A percentile compares a stretch with the other conserved stretches of the same genome.
Conservation (phyloP, 2,888 invertebrate genomes). For the Drosophila melanosoma region DNA sequence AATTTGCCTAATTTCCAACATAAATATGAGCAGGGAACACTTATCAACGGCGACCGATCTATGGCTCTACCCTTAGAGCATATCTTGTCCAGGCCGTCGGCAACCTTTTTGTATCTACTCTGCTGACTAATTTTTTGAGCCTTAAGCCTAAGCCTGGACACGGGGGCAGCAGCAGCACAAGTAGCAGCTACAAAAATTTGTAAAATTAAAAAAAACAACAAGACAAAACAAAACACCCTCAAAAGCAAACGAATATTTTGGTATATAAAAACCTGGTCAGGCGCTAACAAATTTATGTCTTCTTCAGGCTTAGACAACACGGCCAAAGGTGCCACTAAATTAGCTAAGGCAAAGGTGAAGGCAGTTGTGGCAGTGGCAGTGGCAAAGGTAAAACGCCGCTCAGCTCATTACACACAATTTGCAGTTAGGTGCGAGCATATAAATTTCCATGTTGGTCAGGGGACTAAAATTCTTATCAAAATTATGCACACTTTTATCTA, state of each 20-base stretch:
- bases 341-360: constrained; percentile 35
- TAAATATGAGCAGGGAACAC: constrained; percentile 73
- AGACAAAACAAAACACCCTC: constrained; percentile 61
- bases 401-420: constrained; percentile 83
- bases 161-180: constrained; percentile 13
- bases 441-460: constrained; percentile 62
- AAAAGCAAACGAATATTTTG: constrained; percentile 43
- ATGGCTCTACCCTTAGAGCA: constrained; percentile 6
- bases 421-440: constrained; percentile 84
- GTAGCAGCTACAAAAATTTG: constrained; percentile 11
- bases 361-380: neutral
- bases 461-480: constrained; percentile 59
- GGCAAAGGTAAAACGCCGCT: constrained; percentile 70
- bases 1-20: constrained; percentile 83
- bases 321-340: constrained; percentile 73
- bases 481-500: constrained; percentile 78
- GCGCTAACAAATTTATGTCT: constrained; percentile 80
- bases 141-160: constrained; percentile 47
- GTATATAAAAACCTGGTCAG: constrained; percentile 56
- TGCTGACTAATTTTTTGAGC: constrained; percentile 58
- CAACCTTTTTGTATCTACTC: constrained; percentile 55
- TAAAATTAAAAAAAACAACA: constrained; percentile 8
- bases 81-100: constrained; percentile 45
- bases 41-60: constrained; percentile 81
- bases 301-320: constrained; percentile 72